phyloP scores from a whole-genome alignment of 2,113 vertebrate genomes.

The Syngnathus floridae region DNA sequence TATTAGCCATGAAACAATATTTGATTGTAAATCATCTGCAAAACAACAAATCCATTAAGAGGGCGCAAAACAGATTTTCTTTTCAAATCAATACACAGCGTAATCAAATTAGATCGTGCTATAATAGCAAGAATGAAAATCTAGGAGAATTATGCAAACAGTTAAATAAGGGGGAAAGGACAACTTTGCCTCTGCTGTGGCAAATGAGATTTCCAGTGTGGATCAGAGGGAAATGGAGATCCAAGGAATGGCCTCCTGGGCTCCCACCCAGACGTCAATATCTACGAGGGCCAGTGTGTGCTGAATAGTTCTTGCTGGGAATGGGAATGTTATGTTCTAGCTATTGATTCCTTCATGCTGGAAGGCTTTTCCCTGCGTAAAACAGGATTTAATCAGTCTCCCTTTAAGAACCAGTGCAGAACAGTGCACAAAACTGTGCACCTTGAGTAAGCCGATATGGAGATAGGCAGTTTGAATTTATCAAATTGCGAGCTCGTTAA shows the following conservation, averaged over 20 bases:
- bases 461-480: not conserved
- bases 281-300: constrained; percentile 28
- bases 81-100: constrained; percentile 4
- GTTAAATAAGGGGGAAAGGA: not conserved
- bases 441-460: constrained; percentile 22
- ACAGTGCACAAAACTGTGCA: constrained; percentile 32
- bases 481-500: not conserved
- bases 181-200: constrained; percentile 21
- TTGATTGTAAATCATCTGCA: not conserved
- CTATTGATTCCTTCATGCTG: constrained; percentile 62
- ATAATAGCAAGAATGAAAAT: not conserved
- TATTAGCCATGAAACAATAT: not conserved
- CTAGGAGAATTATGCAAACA: constrained; percentile 1
- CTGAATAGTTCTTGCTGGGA: constrained; percentile 39
- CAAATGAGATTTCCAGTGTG: constrained; percentile 51
- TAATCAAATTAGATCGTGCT: not conserved
- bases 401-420: constrained; percentile 46
- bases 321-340: constrained; percentile 51
- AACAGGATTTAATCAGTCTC: constrained; percentile 55
- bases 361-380: constrained; percentile 50
- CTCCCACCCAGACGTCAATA: constrained; percentile 54
- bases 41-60: not conserved
- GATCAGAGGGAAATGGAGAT: constrained; percentile 45
- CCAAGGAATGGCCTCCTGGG: constrained; percentile 44
- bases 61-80: not conserved